phyloP scores from a whole-genome alignment of 2,113 vertebrate genomes.

The Australoheros scitulus region DNA sequence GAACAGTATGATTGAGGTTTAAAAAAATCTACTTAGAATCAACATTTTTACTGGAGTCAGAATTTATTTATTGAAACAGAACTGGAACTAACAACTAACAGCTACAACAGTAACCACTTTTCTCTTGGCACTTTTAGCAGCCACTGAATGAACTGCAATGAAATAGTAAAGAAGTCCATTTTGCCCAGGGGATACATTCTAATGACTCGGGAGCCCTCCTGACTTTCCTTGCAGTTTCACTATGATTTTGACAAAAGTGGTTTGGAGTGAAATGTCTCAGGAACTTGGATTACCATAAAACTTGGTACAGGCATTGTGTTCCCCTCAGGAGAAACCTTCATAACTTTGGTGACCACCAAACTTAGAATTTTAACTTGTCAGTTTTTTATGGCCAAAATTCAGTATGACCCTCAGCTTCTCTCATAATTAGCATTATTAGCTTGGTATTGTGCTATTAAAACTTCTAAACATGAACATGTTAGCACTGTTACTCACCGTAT shows the following conservation, averaged over 20 bases:
- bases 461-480: neutral
- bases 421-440: neutral
- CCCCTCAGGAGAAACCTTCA: neutral
- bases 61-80: neutral
- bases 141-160: neutral
- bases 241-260: neutral
- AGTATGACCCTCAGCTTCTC: neutral
- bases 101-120: neutral
- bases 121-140: neutral
- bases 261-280: neutral
- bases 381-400: neutral
- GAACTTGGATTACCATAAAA: neutral
- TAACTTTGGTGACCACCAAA: conserved; percentile 5
- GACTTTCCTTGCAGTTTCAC: neutral
- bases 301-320: neutral
- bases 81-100: neutral
- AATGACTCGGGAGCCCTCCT: conserved; percentile 16
- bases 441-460: neutral
- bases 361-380: neutral
- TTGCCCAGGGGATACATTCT: neutral
- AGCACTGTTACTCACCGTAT: neutral
- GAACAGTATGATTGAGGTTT: too few relatives aligned
- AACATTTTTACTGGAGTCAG: too few relatives aligned
- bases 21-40: too few relatives aligned
- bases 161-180: neutral